Base-by-base conservation (phyloP, 1,140 invertebrate genomes). In the Coelopa frigida region DNA sequence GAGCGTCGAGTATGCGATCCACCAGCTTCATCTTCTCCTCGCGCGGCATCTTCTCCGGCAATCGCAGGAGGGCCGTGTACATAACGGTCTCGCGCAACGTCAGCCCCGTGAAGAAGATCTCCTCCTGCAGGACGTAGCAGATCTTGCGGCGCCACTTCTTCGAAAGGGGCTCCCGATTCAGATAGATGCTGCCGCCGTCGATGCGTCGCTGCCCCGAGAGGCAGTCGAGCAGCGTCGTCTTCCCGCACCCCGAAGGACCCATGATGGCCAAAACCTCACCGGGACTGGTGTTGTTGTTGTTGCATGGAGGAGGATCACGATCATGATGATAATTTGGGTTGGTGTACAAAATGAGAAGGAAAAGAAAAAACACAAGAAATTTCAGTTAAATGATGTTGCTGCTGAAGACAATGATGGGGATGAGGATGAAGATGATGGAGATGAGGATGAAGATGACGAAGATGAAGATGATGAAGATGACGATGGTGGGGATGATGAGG, bases 91-190 rank as follows among this genome's bases (percentile, higher is more conserved):
- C 85, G 44, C 82, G 72, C 14, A 90, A 73, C 1, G 86, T 90
- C 48, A 91, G 74, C 61, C 85, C 84, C 6, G 86, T 78, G 61
- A 89, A 89, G 71, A 90, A 90, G 47, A 88, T 80, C 58, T 90
- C 87, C 59, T 90, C 82, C 61, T 91, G 87, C 31, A 89, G 75
- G 15, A 90, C 87, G 67, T 90, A 91, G 53, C 85, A 85, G 44
- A 91, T 87, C 56, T 80, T 79, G 46, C 86, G 71, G 46, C 83
- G 80, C 75, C 83, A 83, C 56, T 82, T 70, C 58, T 89, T 89
- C 49, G 79, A 83, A 20, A 91, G 65, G n/a, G 77, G 73, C 46
- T 84, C 79, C 6, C 84, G 78, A 65, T 88, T 88, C 14, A 89
- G 69, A 55, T 79, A 79, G 53, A 91, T 84, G 50, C 76, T 74